phyloP scores from a whole-genome alignment of 2,113 vertebrate species.

The Sphaerodactylus townsendi region DNA sequence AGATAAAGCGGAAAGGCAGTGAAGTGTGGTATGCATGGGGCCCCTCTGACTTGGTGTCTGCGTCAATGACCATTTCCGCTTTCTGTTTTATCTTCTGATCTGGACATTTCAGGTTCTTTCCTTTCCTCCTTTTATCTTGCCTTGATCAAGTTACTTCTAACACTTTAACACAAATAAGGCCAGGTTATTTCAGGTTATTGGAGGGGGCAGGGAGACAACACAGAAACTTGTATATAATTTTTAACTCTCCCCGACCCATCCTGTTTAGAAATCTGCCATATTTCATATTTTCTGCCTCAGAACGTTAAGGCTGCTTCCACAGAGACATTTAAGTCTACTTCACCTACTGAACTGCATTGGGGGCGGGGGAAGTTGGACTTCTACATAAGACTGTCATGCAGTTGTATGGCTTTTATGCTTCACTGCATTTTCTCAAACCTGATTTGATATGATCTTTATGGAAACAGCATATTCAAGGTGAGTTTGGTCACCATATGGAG shows the following conservation, averaged over 20 bases:
- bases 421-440: no score
- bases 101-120: constrained; percentile 38
- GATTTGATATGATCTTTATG: no score
- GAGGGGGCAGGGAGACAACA: not conserved
- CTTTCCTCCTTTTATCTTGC: not conserved
- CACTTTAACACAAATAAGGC: not conserved
- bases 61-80: constrained; percentile 64
- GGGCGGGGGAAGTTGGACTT: no score
- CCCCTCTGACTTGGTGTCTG: constrained; percentile 24
- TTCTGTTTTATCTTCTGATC: constrained; percentile 41
- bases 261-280: not conserved
- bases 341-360: no score
- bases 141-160: not conserved
- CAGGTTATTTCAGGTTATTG: not conserved
- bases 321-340: no score
- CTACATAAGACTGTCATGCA: no score
- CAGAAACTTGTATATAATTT: not conserved
- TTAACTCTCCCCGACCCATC: not conserved
- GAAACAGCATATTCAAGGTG: no score
- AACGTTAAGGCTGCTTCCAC: not conserved
- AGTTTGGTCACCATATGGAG: no score
- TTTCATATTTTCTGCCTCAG: not conserved
- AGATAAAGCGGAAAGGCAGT: constrained; percentile 16
- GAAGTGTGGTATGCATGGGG: constrained; percentile 3
- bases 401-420: no score